These are phyloP conservation scores for Sceloporus undulatus DNA, from an alignment of 2,113 vertebrate genomes.

Conservation along the genomic window DNA sequence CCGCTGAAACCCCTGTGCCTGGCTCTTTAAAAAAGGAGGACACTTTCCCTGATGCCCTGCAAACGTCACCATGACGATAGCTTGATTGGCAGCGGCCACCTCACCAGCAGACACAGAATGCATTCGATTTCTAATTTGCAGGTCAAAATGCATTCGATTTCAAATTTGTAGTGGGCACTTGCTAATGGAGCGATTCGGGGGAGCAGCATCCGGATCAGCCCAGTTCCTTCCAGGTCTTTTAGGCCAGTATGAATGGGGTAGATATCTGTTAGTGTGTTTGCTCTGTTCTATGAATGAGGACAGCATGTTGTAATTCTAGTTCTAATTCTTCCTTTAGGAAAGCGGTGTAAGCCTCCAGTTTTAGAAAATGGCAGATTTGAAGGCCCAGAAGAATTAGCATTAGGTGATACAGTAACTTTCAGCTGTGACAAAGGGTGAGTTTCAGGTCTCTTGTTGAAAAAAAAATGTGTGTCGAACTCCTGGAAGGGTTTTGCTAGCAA, in stretches of 20 bases:
- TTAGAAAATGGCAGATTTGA: background rate
- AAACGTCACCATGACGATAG: no score
- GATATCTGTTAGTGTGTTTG: background rate
- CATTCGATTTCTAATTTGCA: no score
- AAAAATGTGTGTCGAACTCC: background rate
- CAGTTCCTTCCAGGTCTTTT: no score
- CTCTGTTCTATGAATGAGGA: background rate
- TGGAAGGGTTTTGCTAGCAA: background rate
- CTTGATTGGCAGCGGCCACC: no score
- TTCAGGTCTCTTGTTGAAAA: background rate
- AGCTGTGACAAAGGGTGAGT: background rate
- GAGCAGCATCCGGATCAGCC: no score
- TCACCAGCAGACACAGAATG: no score
- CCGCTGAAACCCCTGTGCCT: no score
- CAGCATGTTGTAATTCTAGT: background rate
- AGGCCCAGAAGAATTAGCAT: rapidly evolving
- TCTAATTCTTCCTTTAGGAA: conserved; percentile 1
- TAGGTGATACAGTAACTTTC: conserved; percentile 5
- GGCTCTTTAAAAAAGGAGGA: no score
- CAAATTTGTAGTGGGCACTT: no score
- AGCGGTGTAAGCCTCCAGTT: rapidly evolving
- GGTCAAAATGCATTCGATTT: no score
- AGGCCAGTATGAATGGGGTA: background rate
- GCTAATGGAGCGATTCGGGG: no score
- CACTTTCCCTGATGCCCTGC: no score